Conservation (phyloP, 2,888 invertebrate species). For the Salticus scenicus region DNA sequence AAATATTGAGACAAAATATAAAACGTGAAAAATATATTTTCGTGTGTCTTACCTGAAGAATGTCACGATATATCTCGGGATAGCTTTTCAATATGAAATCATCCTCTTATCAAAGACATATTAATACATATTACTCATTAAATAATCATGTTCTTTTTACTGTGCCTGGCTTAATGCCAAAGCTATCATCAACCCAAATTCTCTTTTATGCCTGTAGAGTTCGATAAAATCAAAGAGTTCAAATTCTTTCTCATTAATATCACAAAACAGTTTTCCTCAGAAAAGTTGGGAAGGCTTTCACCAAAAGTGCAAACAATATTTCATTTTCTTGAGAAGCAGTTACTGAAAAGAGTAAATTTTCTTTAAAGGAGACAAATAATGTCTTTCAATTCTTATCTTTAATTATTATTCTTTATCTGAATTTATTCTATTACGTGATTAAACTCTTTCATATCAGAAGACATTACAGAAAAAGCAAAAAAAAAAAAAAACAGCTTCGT, state of each 20-base stretch:
- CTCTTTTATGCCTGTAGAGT: background rate
- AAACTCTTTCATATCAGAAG: no score
- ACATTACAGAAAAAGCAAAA: no score
- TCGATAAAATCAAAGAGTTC: background rate
- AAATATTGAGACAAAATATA: no score
- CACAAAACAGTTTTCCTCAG: background rate
- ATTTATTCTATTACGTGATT: no score
- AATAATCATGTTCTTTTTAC: background rate
- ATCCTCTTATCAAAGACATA: background rate
- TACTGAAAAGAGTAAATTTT: constrained; percentile 11
- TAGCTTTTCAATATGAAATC: constrained; percentile 12
- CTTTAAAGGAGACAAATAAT: background rate
- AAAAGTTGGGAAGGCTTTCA: background rate
- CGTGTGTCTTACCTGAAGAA: no score
- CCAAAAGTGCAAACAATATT: background rate
- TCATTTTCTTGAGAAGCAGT: constrained; percentile 5
- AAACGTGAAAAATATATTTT: no score
- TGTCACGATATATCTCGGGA: background rate
- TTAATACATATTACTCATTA: background rate
- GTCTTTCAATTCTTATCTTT: no score
- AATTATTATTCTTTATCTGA: no score
- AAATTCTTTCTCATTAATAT: background rate
- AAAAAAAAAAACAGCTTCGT: no score
- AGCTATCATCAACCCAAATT: background rate
- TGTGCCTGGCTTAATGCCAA: background rate